Evolutionary conservation across 2,888 invertebrate genomes (phyloP).

Genomic region (Apantesis nais): DNA sequence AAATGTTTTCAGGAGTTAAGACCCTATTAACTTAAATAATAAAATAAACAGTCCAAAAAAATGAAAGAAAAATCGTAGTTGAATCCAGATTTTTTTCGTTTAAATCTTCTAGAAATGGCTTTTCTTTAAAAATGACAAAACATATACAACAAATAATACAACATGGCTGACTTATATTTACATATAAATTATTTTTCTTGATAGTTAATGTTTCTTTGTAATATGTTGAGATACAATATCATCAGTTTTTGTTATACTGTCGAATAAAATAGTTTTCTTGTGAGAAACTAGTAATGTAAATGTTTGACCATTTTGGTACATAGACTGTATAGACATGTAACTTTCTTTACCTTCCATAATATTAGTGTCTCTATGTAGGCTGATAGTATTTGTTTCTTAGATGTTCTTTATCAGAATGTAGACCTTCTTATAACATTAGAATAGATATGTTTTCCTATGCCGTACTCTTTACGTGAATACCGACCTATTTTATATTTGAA

Average conservation of each 20-base stretch:
- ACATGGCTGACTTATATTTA: conserved; percentile 18
- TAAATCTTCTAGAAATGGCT: too few relatives aligned
- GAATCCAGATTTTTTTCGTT: too few relatives aligned
- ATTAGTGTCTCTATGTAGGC: conserved; percentile 34
- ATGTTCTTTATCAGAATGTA: conserved; percentile 31
- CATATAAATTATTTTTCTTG: neutral
- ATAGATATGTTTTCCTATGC: conserved; percentile 37
- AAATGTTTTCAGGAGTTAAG: too few relatives aligned
- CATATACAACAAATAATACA: conserved; percentile 18
- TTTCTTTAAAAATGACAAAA: too few relatives aligned
- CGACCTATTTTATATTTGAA: neutral
- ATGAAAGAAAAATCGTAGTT: too few relatives aligned
- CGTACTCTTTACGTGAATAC: conserved; percentile 37
- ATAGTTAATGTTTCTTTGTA: conserved; percentile 20
- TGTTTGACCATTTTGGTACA: conserved; percentile 34
- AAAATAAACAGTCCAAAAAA: too few relatives aligned
- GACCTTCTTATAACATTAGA: conserved; percentile 39
- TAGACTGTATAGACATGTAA: conserved; percentile 46
- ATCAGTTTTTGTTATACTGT: conserved; percentile 28
- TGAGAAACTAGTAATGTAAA: conserved; percentile 32
- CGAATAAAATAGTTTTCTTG: conserved; percentile 29
- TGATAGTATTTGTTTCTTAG: conserved; percentile 40
- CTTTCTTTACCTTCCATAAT: conserved; percentile 28
- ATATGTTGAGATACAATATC: conserved; percentile 19
- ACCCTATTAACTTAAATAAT: too few relatives aligned